Percentiles rank a stretch among this genome's conserved stretches.
phyloP scores from a whole-genome alignment of 2,888 invertebrate species.

The Agriopis aurantiaria region DNA sequence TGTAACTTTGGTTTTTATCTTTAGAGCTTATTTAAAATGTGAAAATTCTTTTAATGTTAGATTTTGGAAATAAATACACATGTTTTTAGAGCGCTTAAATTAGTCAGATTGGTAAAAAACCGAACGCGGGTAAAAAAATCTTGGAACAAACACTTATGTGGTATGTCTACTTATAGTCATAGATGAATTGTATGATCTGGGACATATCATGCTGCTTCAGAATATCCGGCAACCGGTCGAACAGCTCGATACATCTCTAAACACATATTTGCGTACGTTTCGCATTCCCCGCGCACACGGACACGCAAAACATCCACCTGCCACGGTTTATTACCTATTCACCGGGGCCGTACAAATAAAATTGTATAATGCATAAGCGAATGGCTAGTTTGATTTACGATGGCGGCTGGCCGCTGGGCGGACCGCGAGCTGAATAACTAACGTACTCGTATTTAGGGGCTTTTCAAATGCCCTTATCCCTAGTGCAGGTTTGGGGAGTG shows the following conservation, averaged over 20 bases:
- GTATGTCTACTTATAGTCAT: no score
- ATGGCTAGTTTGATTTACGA: constrained; percentile 86
- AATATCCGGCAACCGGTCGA: not conserved
- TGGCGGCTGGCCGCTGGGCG: constrained; percentile 64
- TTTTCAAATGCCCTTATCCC: constrained; percentile 70
- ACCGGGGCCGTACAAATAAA: constrained; percentile 86
- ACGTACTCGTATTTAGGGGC: constrained; percentile 74
- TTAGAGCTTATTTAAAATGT: no score
- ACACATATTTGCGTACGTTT: constrained; percentile 75
- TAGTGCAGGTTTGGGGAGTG: constrained; percentile 54
- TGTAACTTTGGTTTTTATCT: no score
- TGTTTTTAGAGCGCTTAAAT: no score
- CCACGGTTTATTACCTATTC: constrained; percentile 86
- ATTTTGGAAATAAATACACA: no score
- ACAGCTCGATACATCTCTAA: constrained; percentile 41
- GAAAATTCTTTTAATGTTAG: no score
- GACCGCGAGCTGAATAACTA: constrained; percentile 83
- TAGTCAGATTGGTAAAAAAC: no score
- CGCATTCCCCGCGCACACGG: constrained; percentile 75
- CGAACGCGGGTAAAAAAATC: no score
- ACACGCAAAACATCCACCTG: constrained; percentile 80
- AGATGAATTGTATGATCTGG: no score
- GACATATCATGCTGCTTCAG: not conserved
- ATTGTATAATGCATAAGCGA: constrained; percentile 87
- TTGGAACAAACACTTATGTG: no score